Percentiles rank a stretch among this genome's conserved stretches.
Conservation (phyloP, 2,888 invertebrate species). For the Thyatira batis region DNA sequence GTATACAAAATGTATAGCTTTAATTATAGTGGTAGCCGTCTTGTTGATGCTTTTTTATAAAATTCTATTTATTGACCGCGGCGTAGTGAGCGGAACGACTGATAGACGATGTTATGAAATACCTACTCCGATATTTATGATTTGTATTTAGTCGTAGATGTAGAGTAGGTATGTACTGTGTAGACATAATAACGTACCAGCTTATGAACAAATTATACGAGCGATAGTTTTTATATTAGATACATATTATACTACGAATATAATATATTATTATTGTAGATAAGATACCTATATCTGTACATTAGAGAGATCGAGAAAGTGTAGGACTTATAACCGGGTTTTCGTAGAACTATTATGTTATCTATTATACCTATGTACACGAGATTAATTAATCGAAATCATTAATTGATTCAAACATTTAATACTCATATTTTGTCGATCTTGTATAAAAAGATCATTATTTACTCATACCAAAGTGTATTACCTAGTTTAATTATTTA, state of each 20-base stretch:
- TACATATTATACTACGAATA: conserved; percentile 49
- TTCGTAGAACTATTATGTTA: conserved; percentile 33
- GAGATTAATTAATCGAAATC: conserved; percentile 7
- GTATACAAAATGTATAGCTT: conserved; percentile 81
- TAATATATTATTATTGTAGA: conserved; percentile 47
- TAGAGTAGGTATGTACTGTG: conserved; percentile 53
- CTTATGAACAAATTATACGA: conserved; percentile 67
- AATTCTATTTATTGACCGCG: conserved; percentile 79
- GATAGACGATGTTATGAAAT: conserved; percentile 73
- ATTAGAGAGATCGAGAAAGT: conserved; percentile 33
- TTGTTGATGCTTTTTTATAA: conserved; percentile 81
- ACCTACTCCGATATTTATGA: conserved; percentile 70
- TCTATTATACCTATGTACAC: conserved; percentile 6
- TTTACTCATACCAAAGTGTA: conserved; percentile 30
- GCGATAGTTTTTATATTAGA: conserved; percentile 77
- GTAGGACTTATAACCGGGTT: conserved; percentile 44
- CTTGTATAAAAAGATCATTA: conserved; percentile 3
- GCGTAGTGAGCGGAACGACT: conserved; percentile 75
- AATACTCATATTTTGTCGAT: conserved; percentile 21
- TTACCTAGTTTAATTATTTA: conserved; percentile 17
- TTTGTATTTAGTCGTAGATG: conserved; percentile 68
- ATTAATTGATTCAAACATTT: conserved; percentile 6
- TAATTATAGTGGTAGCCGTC: conserved; percentile 79
- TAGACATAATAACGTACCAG: conserved; percentile 55
- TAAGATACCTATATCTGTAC: conserved; percentile 30